Percentiles rank a stretch among this genome's conserved stretches.
Conservation (phyloP, 2,113 vertebrate genomes). For the Corythaixoides concolor region DNA sequence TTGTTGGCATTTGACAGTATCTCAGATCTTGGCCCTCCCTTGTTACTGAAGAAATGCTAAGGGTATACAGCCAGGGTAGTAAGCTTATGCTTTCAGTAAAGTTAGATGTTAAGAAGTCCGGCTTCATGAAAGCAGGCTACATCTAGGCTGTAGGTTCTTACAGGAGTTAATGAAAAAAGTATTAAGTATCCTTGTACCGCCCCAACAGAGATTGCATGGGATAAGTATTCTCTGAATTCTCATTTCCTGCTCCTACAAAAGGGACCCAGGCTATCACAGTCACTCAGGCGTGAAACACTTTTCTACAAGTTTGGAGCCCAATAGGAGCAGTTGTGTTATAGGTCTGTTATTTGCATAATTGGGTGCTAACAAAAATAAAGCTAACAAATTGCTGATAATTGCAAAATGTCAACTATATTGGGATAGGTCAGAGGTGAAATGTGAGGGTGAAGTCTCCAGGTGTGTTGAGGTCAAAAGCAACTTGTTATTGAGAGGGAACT, state of each 20-base stretch:
- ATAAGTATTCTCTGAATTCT: background rate
- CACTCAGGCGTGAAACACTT: background rate
- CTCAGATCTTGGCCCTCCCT: background rate
- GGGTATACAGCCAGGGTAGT: background rate
- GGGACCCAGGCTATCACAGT: background rate
- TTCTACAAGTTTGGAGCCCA: background rate
- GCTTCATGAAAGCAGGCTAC: background rate
- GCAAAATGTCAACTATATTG: slow-evolving; percentile 73
- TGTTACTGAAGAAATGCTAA: background rate
- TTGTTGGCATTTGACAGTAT: background rate
- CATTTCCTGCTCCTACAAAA: background rate
- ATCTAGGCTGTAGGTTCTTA: background rate
- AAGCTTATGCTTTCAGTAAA: background rate
- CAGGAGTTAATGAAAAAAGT: background rate
- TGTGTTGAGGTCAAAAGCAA: slow-evolving; percentile 77
- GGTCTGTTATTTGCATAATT: slow-evolving; percentile 76
- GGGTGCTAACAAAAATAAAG: slow-evolving; percentile 85
- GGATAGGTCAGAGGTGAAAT: slow-evolving; percentile 72
- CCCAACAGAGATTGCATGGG: background rate
- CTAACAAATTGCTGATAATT: slow-evolving; percentile 88
- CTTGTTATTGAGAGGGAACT: slow-evolving; percentile 33
- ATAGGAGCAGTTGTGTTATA: background rate
- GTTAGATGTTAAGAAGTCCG: background rate
- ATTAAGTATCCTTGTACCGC: background rate
- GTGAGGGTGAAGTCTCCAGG: slow-evolving; percentile 77